Percentiles rank a stretch among this genome's conserved stretches.
Conservation (phyloP, 2,888 invertebrate genomes). For the Nomada ferruginata region DNA sequence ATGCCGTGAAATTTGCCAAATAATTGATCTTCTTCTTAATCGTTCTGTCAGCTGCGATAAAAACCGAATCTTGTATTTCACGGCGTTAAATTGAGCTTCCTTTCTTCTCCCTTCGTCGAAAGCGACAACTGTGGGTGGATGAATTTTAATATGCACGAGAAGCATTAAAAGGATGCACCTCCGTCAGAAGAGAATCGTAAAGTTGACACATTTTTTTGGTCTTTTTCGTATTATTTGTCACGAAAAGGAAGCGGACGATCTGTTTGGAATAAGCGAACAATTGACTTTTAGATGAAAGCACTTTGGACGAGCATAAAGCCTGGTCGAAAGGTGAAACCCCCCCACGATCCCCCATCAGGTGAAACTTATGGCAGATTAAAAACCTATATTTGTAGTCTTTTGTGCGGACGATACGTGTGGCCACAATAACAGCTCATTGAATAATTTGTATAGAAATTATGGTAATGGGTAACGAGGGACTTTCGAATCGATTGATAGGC, state of each 20-base stretch:
- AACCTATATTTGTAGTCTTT: slow-evolving; percentile 54
- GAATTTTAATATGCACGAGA: not conserved
- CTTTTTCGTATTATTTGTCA: slow-evolving; percentile 34
- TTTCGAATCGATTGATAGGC: slow-evolving; percentile 40
- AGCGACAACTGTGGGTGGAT: too few species aligned
- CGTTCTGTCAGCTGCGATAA: too few species aligned
- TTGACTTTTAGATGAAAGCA: slow-evolving; percentile 66
- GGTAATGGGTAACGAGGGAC: slow-evolving; percentile 44
- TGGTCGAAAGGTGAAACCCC: slow-evolving; percentile 38
- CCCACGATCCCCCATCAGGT: not conserved
- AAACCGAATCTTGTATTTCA: too few species aligned
- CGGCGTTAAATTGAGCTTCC: too few species aligned
- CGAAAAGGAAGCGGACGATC: slow-evolving; percentile 28
- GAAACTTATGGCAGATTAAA: slow-evolving; percentile 50
- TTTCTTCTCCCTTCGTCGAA: not conserved
- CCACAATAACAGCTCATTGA: slow-evolving; percentile 49
- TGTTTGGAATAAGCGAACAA: slow-evolving; percentile 38
- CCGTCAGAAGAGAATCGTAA: not conserved
- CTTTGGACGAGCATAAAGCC: slow-evolving; percentile 38
- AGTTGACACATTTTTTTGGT: not conserved
- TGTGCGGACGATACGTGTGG: slow-evolving; percentile 39
- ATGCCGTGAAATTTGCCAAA: too few species aligned
- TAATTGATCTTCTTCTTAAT: too few species aligned
- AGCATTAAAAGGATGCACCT: slow-evolving; percentile 16
- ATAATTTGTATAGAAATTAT: slow-evolving; percentile 62